Percentiles rank a stretch among this genome's conserved stretches.
These are phyloP conservation scores for Musca domestica DNA, from an alignment of 1,140 invertebrate species.

Conservation along the genomic window DNA sequence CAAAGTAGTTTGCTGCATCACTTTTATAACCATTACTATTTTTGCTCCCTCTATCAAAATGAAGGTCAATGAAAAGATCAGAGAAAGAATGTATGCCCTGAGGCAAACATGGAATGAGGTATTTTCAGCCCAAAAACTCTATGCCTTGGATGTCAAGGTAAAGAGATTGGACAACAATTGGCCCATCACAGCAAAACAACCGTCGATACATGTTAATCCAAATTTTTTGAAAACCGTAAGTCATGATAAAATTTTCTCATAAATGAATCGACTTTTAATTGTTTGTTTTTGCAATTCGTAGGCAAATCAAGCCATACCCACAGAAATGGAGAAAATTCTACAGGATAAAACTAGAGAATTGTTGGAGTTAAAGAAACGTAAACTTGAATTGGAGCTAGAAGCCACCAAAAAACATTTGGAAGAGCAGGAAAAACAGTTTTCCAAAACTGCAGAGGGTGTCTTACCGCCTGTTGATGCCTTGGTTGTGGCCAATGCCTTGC, in stretches of 20 bases:
- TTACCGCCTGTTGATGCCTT: conserved; percentile 27
- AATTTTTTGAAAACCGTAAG: conserved; percentile 74
- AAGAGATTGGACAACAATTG: conserved; percentile 88
- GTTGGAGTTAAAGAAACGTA: conserved; percentile 78
- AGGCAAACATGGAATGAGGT: conserved; percentile 93
- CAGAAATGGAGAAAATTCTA: conserved; percentile 73
- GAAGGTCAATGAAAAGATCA: conserved; percentile 91
- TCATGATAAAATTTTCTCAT: no score
- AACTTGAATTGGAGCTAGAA: conserved; percentile 82
- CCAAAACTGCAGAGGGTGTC: conserved; percentile 24
- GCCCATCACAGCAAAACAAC: conserved; percentile 76
- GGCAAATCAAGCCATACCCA: conserved; percentile 35
- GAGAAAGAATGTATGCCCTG: conserved; percentile 89
- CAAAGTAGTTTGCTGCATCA: background rate
- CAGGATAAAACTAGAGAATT: conserved; percentile 81
- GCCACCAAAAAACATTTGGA: conserved; percentile 75
- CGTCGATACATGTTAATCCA: conserved; percentile 91
- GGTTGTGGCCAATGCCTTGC: background rate
- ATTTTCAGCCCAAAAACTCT: conserved; percentile 82
- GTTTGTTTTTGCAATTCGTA: conserved; percentile 24
- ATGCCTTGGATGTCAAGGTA: conserved; percentile 86
- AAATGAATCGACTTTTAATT: no score
- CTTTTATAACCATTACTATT: conserved; percentile 7
- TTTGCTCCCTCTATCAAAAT: conserved; percentile 7
- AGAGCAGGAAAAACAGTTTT: conserved; percentile 58